A percentile compares a stretch with the other conserved stretches of the same genome.
These are phyloP conservation scores for Indicator indicator DNA, from an alignment of 2,113 vertebrate species.

Conservation along the genomic window DNA sequence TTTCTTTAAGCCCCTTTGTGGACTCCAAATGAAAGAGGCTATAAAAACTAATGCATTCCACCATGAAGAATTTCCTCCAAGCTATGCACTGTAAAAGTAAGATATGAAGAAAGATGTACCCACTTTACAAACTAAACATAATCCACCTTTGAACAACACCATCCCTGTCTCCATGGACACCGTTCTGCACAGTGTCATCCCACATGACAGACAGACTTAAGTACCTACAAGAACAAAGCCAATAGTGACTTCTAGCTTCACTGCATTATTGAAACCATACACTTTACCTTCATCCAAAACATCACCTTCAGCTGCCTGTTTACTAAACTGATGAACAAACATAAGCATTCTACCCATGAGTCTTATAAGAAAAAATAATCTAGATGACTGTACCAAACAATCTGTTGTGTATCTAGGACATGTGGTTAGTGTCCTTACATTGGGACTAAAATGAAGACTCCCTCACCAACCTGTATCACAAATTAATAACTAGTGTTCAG, in stretches of 20 bases:
- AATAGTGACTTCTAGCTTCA: not conserved
- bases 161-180: not conserved
- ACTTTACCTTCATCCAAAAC: not conserved
- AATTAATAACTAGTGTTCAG: not conserved
- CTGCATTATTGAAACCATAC: not conserved
- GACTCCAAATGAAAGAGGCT: not conserved
- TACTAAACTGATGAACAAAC: not conserved
- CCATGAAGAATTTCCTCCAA: conserved; percentile 3
- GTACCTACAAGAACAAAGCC: not conserved
- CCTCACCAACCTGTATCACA: not conserved
- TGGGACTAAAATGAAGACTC: not conserved
- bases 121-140: not conserved
- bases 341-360: not conserved
- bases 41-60: not conserved
- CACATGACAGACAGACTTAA: not conserved
- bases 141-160: not conserved
- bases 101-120: conserved; percentile 9
- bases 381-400: not conserved
- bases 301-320: not conserved
- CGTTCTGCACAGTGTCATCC: not conserved
- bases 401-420: not conserved
- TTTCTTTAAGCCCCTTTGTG: not conserved
- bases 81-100: not conserved
- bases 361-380: not conserved
- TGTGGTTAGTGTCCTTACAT: not conserved